These are phyloP conservation scores for Euschistus heros DNA, from an alignment of 1,140 invertebrate genomes.

Conservation along the genomic window DNA sequence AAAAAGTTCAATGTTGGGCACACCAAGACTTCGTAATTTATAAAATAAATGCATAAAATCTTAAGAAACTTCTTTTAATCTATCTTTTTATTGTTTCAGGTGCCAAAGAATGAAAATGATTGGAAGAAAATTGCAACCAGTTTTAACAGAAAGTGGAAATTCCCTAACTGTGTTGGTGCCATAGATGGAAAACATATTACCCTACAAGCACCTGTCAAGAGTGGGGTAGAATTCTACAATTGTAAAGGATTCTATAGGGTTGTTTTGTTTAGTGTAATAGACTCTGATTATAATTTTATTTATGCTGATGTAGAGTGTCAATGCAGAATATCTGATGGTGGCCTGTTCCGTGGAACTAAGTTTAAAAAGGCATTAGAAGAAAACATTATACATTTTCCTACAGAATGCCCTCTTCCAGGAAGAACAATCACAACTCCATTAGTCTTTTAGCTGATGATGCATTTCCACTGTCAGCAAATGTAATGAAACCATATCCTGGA, in stretches of 20 bases:
- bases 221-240: slow-evolving; percentile 40
- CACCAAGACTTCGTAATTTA: no score
- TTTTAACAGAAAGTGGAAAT: slow-evolving; percentile 32
- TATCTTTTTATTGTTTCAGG: not conserved
- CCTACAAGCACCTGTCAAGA: slow-evolving; percentile 34
- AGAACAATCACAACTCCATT: slow-evolving; percentile 31
- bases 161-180: slow-evolving; percentile 36
- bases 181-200: slow-evolving; percentile 42
- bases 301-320: slow-evolving; percentile 35
- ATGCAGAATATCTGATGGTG: slow-evolving; percentile 36
- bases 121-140: slow-evolving; percentile 32
- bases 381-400: slow-evolving; percentile 32
- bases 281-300: slow-evolving; percentile 35
- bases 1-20: no score
- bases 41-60: no score
- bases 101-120: not conserved
- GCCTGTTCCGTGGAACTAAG: slow-evolving; percentile 32
- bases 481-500: slow-evolving; percentile 39
- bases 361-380: slow-evolving; percentile 33
- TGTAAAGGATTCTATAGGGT: slow-evolving; percentile 42
- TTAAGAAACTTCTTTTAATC: no score
- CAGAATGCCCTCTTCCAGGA: slow-evolving; percentile 30
- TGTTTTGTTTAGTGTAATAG: slow-evolving; percentile 40
- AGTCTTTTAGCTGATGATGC: slow-evolving; percentile 38
- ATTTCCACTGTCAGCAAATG: slow-evolving; percentile 31